Conservation (phyloP, 2,113 vertebrate genomes). For the Hemichromis elongatus region DNA sequence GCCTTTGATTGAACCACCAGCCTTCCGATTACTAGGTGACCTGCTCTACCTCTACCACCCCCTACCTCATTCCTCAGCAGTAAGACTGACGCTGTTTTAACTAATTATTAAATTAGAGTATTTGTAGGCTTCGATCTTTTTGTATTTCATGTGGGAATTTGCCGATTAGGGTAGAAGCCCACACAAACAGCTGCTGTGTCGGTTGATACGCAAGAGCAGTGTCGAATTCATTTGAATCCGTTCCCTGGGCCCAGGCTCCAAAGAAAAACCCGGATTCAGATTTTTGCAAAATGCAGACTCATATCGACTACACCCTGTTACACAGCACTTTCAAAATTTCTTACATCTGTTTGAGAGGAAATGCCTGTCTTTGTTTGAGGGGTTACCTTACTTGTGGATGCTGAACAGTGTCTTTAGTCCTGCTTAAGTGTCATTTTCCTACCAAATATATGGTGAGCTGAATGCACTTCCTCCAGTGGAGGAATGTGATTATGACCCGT, state of each 20-base stretch:
- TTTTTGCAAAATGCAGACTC: background rate
- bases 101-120: background rate
- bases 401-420: background rate
- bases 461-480: background rate
- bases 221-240: background rate
- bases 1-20: background rate
- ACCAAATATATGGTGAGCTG: background rate
- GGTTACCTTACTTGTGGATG: background rate
- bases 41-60: background rate
- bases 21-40: background rate
- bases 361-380: background rate
- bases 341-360: background rate
- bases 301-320: background rate
- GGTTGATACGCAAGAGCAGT: background rate
- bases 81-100: background rate
- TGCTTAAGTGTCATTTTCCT: background rate
- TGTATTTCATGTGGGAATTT: background rate
- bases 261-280: background rate
- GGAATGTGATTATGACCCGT: background rate
- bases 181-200: accelerated
- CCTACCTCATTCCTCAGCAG: background rate
- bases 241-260: background rate
- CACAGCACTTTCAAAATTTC: background rate
- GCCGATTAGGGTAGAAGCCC: background rate
- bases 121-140: background rate